Conservation (phyloP, 2,113 vertebrate species). For the Stictonetta naevosa region DNA sequence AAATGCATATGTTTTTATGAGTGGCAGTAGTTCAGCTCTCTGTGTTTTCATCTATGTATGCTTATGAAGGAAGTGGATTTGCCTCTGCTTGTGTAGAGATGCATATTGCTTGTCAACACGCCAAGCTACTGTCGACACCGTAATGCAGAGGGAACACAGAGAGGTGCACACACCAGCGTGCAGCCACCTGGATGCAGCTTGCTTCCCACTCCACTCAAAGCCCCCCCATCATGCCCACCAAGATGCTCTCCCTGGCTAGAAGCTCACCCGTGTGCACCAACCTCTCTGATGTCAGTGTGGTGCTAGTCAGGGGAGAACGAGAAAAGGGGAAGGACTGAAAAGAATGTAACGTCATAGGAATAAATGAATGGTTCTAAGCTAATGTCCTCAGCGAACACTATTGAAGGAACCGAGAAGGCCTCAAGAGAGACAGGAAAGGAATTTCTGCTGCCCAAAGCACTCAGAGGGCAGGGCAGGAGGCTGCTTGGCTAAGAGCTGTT, state of each 20-base stretch:
- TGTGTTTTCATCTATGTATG: neutral
- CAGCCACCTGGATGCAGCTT: neutral
- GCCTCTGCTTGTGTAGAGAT: neutral
- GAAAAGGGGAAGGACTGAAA: neutral
- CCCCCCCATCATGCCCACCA: rapidly evolving
- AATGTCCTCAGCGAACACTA: conserved; percentile 25
- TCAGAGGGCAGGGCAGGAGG: neutral
- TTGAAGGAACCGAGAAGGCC: neutral
- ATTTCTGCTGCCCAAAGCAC: neutral
- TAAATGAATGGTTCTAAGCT: conserved; percentile 27
- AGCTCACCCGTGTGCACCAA: neutral
- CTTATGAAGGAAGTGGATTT: neutral
- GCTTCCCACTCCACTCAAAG: neutral
- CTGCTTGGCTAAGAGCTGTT: neutral
- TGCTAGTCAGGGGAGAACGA: neutral
- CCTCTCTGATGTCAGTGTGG: neutral
- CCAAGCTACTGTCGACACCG: neutral
- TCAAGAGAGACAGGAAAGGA: neutral
- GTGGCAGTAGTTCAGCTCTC: neutral
- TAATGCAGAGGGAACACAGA: no score
- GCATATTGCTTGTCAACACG: neutral
- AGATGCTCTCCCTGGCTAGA: rapidly evolving
- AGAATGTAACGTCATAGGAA: conserved; percentile 4
- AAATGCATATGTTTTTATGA: neutral
- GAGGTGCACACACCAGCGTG: neutral